These are phyloP conservation scores for Rhabdornis inornatus DNA, from an alignment of 2,113 vertebrate species.

Conservation along the genomic window DNA sequence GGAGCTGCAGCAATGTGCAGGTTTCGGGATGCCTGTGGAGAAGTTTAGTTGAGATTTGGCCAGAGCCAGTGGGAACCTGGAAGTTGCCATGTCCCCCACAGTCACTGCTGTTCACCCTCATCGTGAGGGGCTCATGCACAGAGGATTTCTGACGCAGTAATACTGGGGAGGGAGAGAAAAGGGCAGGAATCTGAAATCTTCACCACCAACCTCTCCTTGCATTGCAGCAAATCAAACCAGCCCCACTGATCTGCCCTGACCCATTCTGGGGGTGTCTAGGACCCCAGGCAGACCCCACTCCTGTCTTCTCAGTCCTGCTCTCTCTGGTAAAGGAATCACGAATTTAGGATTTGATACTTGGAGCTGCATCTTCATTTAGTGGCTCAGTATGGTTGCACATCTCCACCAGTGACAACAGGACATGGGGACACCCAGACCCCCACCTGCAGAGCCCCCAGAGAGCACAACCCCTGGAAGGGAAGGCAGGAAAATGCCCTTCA, in stretches of 20 bases:
- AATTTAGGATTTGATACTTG: neutral
- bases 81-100: rapidly evolving
- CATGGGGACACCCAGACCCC: neutral
- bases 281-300: neutral
- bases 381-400: neutral
- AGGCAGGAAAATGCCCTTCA: neutral
- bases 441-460: neutral
- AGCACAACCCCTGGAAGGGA: neutral
- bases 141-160: neutral
- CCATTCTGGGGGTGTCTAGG: neutral
- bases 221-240: neutral
- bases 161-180: neutral
- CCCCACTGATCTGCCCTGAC: neutral
- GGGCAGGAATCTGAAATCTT: neutral
- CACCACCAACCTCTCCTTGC: neutral
- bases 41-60: neutral
- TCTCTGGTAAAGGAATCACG: rapidly evolving
- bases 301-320: neutral
- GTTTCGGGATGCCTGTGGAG: no score
- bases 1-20: neutral
- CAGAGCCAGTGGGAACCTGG: neutral
- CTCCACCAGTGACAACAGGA: neutral
- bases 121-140: rapidly evolving
- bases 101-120: neutral
- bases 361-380: neutral